phyloP scores from a whole-genome alignment of 2,113 vertebrate species.

The Paratilapia polleni region DNA sequence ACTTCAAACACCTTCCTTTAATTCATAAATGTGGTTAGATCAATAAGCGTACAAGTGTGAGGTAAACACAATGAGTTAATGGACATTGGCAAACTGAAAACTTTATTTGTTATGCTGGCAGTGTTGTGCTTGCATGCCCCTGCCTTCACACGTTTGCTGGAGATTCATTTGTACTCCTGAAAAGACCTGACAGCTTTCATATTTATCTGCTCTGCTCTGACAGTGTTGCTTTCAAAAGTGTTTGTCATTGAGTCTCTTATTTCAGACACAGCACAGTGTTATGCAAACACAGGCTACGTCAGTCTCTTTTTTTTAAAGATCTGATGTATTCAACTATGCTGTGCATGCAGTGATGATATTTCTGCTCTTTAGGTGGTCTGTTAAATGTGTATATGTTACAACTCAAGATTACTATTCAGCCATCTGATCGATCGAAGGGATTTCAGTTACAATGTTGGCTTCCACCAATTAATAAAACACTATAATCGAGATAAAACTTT shows the following conservation, averaged over 20 bases:
- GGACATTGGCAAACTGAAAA: background rate
- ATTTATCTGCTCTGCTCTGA: conserved; percentile 29
- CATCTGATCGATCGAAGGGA: background rate
- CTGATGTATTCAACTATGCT: background rate
- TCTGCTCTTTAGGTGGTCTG: background rate
- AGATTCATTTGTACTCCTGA: conserved; percentile 14
- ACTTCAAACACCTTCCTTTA: background rate
- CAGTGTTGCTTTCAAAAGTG: conserved; percentile 11
- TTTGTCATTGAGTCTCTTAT: conserved; percentile 15
- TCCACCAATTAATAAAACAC: background rate
- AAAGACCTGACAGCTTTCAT: conserved; percentile 46
- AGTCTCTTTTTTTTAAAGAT: background rate
- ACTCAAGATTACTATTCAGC: rapidly evolving
- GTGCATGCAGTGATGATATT: background rate
- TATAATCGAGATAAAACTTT: background rate
- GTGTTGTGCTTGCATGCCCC: background rate
- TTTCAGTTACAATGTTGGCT: background rate
- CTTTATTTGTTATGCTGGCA: background rate
- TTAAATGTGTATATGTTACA: background rate
- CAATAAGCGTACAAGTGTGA: background rate
- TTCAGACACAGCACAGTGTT: conserved; percentile 3
- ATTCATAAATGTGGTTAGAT: background rate
- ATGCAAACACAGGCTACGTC: conserved; percentile 8
- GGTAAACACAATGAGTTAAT: background rate
- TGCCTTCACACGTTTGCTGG: conserved; percentile 6